Conservation (phyloP, 2,797 vertebrate species). For the Protonibea diacanthus region DNA sequence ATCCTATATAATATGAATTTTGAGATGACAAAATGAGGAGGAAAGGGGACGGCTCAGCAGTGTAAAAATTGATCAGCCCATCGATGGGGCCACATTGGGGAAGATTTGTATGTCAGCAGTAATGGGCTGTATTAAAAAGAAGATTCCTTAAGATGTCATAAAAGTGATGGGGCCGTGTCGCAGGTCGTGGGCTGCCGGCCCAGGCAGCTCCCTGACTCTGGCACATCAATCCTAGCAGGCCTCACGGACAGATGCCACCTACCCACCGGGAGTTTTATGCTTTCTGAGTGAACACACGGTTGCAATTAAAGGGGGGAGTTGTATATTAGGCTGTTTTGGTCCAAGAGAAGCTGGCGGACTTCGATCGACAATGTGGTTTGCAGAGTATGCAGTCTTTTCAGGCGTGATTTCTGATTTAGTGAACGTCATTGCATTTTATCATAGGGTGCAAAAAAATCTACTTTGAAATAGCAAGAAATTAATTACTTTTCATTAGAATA, state of each 20-base stretch:
- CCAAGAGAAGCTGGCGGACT: conserved; percentile 62
- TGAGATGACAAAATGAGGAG: conserved; percentile 97
- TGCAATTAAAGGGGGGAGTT: conserved; percentile 82
- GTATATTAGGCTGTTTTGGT: conserved; percentile 82
- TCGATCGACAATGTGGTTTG: conserved; percentile 63
- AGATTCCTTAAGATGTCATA: conserved; percentile 96
- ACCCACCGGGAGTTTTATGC: conserved; percentile 81
- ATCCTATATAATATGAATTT: conserved; percentile 98
- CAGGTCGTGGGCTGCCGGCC: conserved; percentile 64
- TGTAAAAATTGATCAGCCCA: conserved; percentile 99
- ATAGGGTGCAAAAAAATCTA: conserved; percentile 32
- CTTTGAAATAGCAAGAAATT: conserved; percentile 33
- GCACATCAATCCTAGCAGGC: conserved; percentile 85
- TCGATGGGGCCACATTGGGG: conserved; percentile 92
- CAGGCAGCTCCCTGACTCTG: conserved; percentile 57
- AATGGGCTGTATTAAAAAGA: conserved; percentile 99
- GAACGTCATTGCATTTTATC: conserved; percentile 53
- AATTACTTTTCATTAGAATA: not conserved
- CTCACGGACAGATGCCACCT: conserved; percentile 83
- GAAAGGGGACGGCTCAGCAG: conserved; percentile 96
- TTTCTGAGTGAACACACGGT: conserved; percentile 85
- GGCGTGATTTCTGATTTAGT: conserved; percentile 68
- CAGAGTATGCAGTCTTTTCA: conserved; percentile 72
- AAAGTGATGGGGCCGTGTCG: conserved; percentile 85
- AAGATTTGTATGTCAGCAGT: conserved; percentile 99